A percentile compares a stretch with the other conserved stretches of the same genome.
Evolutionary conservation across 2,797 vertebrate genomes (phyloP).

Genomic region (Sternarchorhynchus goeldii): DNA sequence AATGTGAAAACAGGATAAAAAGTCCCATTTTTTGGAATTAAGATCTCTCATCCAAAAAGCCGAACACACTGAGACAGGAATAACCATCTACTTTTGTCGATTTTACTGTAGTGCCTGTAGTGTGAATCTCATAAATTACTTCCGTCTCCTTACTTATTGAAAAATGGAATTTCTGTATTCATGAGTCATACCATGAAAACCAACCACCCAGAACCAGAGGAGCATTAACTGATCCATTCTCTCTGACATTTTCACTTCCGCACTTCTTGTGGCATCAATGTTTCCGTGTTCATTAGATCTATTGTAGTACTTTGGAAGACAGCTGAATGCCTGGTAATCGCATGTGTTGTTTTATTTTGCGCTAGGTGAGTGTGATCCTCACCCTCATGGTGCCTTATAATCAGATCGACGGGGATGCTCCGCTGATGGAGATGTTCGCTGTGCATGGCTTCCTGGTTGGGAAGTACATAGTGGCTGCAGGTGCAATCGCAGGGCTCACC

Average conservation of each 20-base stretch:
- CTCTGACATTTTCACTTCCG: neutral
- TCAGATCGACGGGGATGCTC: slow-evolving; percentile 90
- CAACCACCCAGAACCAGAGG: neutral
- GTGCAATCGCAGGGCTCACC: slow-evolving; percentile 89
- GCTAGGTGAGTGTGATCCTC: slow-evolving; percentile 92
- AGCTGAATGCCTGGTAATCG: too few species aligned
- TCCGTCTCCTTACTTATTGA: neutral
- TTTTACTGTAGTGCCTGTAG: neutral
- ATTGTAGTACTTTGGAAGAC: too few species aligned
- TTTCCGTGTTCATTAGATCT: too few species aligned
- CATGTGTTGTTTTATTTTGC: neutral
- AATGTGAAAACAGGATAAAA: too few species aligned
- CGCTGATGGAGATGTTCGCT: slow-evolving; percentile 97
- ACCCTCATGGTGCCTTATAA: slow-evolving; percentile 94
- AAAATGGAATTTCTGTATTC: neutral
- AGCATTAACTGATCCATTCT: neutral
- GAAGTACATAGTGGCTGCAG: slow-evolving; percentile 89
- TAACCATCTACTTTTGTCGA: too few species aligned
- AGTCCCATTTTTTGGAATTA: too few species aligned
- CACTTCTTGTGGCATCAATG: too few species aligned
- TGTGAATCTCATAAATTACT: neutral
- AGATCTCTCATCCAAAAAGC: too few species aligned
- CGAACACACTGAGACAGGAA: too few species aligned
- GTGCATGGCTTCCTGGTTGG: slow-evolving; percentile 87
- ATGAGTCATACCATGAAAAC: slow-evolving; percentile 4